Evolutionary conservation across 2,797 vertebrate genomes (phyloP), one percentile per base, ranked within the genome.

Genomic region (Megaceryle alcyon): DNA sequence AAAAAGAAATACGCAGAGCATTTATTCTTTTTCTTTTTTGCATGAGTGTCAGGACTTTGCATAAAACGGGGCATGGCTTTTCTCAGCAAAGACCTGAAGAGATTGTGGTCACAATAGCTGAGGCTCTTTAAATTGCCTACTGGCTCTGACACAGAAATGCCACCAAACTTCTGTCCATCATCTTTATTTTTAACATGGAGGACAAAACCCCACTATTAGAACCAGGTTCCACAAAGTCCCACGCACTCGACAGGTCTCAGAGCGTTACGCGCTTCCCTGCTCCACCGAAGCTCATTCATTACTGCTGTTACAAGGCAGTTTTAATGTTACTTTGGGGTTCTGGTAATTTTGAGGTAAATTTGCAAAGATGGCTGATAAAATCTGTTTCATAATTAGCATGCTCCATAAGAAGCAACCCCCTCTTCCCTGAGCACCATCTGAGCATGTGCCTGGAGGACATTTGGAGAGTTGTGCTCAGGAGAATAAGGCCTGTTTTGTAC

Each of bases 381-480:
- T 90, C 92, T 82, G 66, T 72, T 95, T 95, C 80, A 82, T 93
- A 96, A 97, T 96, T 94, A 96, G 88, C 39, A 76, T 41, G 46
- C 77, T 90, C 70, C 66, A 51, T 1, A 63, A 73, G 63, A 75
- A 88, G 33, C 46, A 54, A 8, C 35, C 28, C 37, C 61, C 46
- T 25, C 41, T 82, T 64, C 94, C 92, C 89, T 53, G 28, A 54
- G 91, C 61, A 87, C 57, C 64, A 46, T 82, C 75, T 80, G 88
- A 97, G 92, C 92, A 89, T 63, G 91, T 89, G 91, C 88, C 69
- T 90, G 92, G 92, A 96, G 79, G 91, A 89, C 92, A 85, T 51
- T 1, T 2, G 86, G 84, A 66, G 93, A 83, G 69, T 7, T 65
- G 84, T 46, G 43, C 94, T 78, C 92, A 39, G 84, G 94, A 92